These are phyloP conservation scores for Morpho helenor DNA, from an alignment of 2,888 invertebrate genomes.

Conservation along the genomic window DNA sequence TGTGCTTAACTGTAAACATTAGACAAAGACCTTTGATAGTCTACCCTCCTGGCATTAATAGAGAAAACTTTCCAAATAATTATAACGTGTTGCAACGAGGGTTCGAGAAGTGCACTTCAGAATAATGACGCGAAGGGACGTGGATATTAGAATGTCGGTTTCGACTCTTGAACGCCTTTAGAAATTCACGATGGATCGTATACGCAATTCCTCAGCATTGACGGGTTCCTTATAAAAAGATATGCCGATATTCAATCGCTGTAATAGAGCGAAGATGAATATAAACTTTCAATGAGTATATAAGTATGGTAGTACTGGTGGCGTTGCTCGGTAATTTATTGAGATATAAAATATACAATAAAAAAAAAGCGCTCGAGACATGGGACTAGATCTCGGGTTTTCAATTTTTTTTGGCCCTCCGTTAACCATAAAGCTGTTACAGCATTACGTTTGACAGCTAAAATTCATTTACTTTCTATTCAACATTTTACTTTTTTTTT, in stretches of 20 bases:
- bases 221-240: constrained; percentile 2
- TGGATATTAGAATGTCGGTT: constrained; percentile 28
- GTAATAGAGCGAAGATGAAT: too few relatives aligned
- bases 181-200: constrained; percentile 16
- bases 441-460: too few relatives aligned
- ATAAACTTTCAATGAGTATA: too few relatives aligned
- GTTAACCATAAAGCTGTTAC: too few relatives aligned
- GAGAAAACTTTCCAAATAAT: constrained; percentile 70
- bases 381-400: too few relatives aligned
- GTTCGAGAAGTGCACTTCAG: constrained; percentile 59
- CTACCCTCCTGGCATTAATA: constrained; percentile 51
- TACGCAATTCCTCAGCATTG: constrained; percentile 2
- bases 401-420: too few relatives aligned
- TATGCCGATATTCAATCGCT: not conserved
- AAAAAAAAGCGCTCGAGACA: too few relatives aligned
- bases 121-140: constrained; percentile 53
- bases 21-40: constrained; percentile 53
- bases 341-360: too few relatives aligned
- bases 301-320: too few relatives aligned
- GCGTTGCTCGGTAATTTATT: too few relatives aligned
- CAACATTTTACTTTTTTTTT: too few relatives aligned
- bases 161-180: constrained; percentile 22
- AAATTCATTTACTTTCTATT: too few relatives aligned
- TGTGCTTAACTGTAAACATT: constrained; percentile 30
- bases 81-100: constrained; percentile 55